A percentile compares a stretch with the other conserved stretches of the same genome.
Evolutionary conservation across 2,888 invertebrate species (phyloP).

Genomic region (Loripinus fragilis): DNA sequence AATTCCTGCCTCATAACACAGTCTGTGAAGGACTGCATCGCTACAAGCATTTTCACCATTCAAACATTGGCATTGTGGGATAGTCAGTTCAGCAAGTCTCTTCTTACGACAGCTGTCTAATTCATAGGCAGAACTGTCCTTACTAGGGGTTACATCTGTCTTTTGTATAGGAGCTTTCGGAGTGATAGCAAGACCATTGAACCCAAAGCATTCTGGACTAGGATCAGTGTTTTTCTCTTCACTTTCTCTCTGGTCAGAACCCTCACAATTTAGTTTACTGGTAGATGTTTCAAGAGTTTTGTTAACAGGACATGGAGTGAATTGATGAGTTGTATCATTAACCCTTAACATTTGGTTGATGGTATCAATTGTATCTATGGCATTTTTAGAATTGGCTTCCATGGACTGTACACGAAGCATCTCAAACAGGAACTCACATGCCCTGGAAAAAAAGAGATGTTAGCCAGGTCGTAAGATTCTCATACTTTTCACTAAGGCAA

Average conservation of each 20-base stretch:
- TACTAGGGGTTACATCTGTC: constrained; percentile 39
- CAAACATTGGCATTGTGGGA: constrained; percentile 51
- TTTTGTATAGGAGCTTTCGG: constrained; percentile 2
- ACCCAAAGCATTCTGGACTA: constrained; percentile 46
- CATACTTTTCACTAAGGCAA: too few species aligned
- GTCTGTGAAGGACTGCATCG: constrained; percentile 38
- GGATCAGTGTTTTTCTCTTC: neutral
- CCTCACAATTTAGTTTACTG: neutral
- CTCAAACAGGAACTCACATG: constrained; percentile 63
- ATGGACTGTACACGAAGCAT: constrained; percentile 52
- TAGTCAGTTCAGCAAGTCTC: constrained; percentile 31
- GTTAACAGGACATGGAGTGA: neutral
- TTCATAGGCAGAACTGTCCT: constrained; percentile 20
- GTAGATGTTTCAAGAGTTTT: neutral
- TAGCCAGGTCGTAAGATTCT: too few species aligned
- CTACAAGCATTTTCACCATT: constrained; percentile 3
- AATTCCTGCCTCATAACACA: constrained; percentile 50
- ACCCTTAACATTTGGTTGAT: constrained; percentile 32
- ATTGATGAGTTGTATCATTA: neutral
- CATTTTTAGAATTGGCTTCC: constrained; percentile 35
- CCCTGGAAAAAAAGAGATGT: constrained; percentile 57
- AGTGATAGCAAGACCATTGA: constrained; percentile 33
- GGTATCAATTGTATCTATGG: constrained; percentile 35
- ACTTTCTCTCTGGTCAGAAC: neutral
- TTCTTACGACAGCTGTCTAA: constrained; percentile 40